A percentile compares a stretch with the other conserved stretches of the same genome.
Conservation (phyloP, 1,140 invertebrate genomes). For the Euura saliciscinereae region DNA sequence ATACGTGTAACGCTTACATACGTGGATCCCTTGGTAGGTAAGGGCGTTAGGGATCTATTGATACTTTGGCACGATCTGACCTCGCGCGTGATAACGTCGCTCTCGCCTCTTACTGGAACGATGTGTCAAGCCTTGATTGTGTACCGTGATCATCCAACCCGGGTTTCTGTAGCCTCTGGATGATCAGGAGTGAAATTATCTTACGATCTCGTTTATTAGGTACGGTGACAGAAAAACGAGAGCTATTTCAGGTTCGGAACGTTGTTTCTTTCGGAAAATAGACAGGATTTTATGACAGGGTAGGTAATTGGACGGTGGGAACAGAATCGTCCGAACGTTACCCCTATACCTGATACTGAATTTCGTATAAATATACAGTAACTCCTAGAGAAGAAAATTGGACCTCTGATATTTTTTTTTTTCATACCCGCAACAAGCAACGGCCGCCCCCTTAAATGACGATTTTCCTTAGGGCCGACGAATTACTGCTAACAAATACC, state of each 20-base stretch:
- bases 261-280: background rate
- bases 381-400: too few species aligned
- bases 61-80: slow-evolving; percentile 1
- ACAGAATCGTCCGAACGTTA: too few species aligned
- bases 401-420: too few species aligned
- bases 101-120: background rate
- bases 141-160: background rate
- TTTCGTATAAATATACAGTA: too few species aligned
- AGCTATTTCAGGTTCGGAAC: too few species aligned
- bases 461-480: too few species aligned
- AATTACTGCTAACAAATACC: too few species aligned
- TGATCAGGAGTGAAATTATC: background rate
- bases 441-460: too few species aligned
- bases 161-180: background rate
- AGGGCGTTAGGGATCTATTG: background rate
- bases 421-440: too few species aligned
- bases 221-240: background rate
- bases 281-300: background rate
- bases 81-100: slow-evolving; percentile 3
- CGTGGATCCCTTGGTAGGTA: background rate
- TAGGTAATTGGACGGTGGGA: too few species aligned
- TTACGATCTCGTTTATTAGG: background rate
- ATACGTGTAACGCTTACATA: background rate
- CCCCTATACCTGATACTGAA: too few species aligned
- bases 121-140: background rate